Evolutionary conservation across 2,888 invertebrate species (phyloP).

Genomic region (Acanthococcus lagerstroemiae): DNA sequence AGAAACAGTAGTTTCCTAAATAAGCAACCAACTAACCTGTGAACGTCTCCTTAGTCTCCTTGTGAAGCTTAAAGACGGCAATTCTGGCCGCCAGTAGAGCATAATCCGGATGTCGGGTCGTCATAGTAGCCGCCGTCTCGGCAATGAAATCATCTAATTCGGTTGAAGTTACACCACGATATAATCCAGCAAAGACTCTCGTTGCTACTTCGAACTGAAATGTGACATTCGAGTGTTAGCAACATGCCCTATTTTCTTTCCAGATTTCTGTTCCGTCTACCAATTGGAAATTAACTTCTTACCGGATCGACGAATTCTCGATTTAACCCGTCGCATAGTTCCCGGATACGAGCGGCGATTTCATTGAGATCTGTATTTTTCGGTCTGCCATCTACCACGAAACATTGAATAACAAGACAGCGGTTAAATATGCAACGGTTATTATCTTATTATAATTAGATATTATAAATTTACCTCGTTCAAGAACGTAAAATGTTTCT

Average conservation of each 20-base stretch:
- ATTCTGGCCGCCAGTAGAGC: conserved; percentile 80
- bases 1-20: not conserved
- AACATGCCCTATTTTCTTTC: not conserved
- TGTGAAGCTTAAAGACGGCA: conserved; percentile 94
- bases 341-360: conserved; percentile 90
- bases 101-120: conserved; percentile 95
- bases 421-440: too few relatives aligned
- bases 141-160: conserved; percentile 96
- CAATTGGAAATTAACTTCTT: conserved; percentile 42
- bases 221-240: not conserved
- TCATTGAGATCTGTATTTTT: conserved; percentile 95
- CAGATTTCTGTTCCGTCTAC: not conserved
- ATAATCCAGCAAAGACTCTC: conserved; percentile 89
- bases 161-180: conserved; percentile 91
- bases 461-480: not conserved
- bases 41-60: conserved; percentile 92
- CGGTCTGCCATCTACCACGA: conserved; percentile 64
- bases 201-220: conserved; percentile 66
- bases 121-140: conserved; percentile 97
- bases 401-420: too few relatives aligned
- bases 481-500: not conserved
- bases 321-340: conserved; percentile 89
- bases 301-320: conserved; percentile 95
- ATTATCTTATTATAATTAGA: not conserved
- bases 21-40: conserved; percentile 51